Base-by-base conservation (phyloP, 92 coral and sea anemone species). In the Actinernus sp. region DNA sequence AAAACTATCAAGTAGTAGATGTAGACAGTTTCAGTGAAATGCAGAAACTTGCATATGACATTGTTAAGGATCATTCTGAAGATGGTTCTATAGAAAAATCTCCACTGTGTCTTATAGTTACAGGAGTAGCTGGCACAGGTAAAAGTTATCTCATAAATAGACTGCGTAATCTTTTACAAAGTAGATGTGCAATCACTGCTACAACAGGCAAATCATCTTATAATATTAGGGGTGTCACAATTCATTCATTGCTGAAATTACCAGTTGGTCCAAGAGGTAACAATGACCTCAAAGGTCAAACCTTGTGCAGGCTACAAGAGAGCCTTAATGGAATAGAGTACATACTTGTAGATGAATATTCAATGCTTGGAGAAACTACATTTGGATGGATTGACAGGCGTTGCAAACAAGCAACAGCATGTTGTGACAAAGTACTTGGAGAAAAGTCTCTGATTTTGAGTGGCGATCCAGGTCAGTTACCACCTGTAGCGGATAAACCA, bases 101-200 rank as follows among this genome's bases (percentile, higher is more conserved):
- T 20, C 89, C 90, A 51, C 69, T 78, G 19, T 31, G 51, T 38
- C 86, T 83, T 3, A 73, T 75, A 30, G 16, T 82, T 7, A 65
- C 27, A n/a, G 82, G 76, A 26, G 71, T 57, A 18, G 82, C 74
- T 13, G 79, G 87, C 16, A 79, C 72, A 24, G 86, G 80, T 25
- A 74, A 74, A 34, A 63, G 81, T 58, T 75, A 88, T 68, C 71
- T 87, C 25, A 83, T 88, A 28, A 87, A 87, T 87, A 81, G 81
- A 49, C 58, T 75, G 33, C 80, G 76, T 65, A 75, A 32, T 17
- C 88, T 87, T 58, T 61, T 87, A 22, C 61, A 48, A 14, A 49
- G 39, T 38, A 67, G 46, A 62, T 87, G 93, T 87, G 68, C 24
- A 23, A 52, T 61, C 24, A 61, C 68, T 26, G 87, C 83, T 3